Evolutionary conservation across 2,113 vertebrate species (phyloP).

Genomic region (Hassar affinis): DNA sequence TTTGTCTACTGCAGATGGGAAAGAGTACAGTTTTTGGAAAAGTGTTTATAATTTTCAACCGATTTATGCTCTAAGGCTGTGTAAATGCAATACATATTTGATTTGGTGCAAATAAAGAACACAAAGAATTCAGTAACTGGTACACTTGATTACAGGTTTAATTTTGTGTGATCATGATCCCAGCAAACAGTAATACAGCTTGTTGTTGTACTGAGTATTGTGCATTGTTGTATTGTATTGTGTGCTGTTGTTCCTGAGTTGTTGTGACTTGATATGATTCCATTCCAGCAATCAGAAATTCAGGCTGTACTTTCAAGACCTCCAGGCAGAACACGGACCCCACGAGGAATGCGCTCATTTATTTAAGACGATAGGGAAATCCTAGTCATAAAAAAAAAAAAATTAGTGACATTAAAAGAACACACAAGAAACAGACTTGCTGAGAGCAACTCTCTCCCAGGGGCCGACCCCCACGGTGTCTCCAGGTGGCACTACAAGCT

Average conservation of each 20-base stretch:
- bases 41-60: not conserved
- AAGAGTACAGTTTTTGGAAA: not conserved
- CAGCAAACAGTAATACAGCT: not conserved
- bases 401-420: conserved; percentile 71
- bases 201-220: too few relatives aligned
- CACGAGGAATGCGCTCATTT: conserved; percentile 61
- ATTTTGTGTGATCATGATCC: not conserved
- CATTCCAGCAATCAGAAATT: conserved; percentile 30
- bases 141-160: not conserved
- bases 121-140: not conserved
- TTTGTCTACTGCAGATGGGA: not conserved
- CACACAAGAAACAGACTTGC: conserved; percentile 58
- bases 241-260: too few relatives aligned
- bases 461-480: conserved; percentile 59
- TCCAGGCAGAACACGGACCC: conserved; percentile 51
- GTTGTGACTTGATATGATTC: too few relatives aligned
- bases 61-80: not conserved
- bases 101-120: not conserved
- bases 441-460: conserved; percentile 58
- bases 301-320: conserved; percentile 54
- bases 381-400: conserved; percentile 49
- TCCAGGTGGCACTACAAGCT: conserved; percentile 59
- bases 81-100: not conserved
- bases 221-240: too few relatives aligned
- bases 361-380: conserved; percentile 54